phyloP scores from a whole-genome alignment of 2,888 invertebrate species.

The Nomada fabriciana region DNA sequence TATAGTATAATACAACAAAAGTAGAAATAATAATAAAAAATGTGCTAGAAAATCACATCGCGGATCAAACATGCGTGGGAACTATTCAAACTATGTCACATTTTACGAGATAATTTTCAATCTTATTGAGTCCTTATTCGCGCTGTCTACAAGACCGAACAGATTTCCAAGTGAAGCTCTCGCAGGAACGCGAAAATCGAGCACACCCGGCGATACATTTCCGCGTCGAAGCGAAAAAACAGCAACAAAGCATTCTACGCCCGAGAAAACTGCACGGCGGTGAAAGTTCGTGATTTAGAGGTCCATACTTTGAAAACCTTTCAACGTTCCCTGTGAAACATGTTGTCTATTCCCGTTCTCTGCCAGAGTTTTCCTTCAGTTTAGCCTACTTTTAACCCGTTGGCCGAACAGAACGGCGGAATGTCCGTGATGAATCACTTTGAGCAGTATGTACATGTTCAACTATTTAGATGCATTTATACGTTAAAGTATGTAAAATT shows the following conservation, averaged over 20 bases:
- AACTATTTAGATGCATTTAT: not conserved
- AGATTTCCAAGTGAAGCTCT: conserved; percentile 1
- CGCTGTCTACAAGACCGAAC: not conserved
- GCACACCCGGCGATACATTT: conserved; percentile 19
- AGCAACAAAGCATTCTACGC: not conserved
- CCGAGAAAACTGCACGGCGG: conserved; percentile 8
- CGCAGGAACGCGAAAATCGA: conserved; percentile 2
- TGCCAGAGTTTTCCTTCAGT: conserved; percentile 20
- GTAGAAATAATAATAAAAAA: too few species aligned
- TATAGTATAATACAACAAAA: too few species aligned
- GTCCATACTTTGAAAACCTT: conserved; percentile 24
- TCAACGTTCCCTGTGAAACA: conserved; percentile 20
- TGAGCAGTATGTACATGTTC: not conserved
- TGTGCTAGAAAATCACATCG: too few species aligned
- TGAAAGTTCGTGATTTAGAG: conserved; percentile 44
- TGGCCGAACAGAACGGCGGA: not conserved
- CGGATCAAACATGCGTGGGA: too few species aligned
- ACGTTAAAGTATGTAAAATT: not conserved
- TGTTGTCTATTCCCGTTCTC: conserved; percentile 5
- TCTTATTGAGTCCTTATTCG: too few species aligned
- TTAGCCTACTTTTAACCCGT: conserved; percentile 39
- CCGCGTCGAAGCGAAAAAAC: conserved; percentile 7
- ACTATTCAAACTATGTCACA: too few species aligned
- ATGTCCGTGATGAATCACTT: not conserved
- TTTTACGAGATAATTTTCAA: too few species aligned